A percentile compares a stretch with the other conserved stretches of the same genome.
Conservation (phyloP, 2,113 vertebrate species). For the Nothocercus nigrocapillus region DNA sequence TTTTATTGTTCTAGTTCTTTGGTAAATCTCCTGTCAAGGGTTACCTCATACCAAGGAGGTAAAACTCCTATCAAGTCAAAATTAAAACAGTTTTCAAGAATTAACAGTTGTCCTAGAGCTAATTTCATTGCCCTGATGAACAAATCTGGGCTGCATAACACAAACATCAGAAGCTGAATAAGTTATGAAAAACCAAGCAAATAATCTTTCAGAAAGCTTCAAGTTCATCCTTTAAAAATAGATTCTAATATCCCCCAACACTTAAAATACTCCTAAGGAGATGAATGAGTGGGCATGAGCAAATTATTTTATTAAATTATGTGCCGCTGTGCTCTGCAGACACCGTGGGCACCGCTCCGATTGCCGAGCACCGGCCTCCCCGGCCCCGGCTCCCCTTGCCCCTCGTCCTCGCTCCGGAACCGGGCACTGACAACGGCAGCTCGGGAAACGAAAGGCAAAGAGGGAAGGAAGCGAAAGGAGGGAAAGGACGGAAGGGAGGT, state of each 20-base stretch:
- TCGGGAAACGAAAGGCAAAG: conserved; percentile 36
- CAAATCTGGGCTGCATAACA: neutral
- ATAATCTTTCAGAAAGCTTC: fast-evolving
- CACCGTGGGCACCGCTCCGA: no score
- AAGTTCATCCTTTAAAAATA: neutral
- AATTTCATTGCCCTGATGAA: neutral
- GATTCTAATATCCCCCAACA: neutral
- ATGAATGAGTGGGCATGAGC: neutral
- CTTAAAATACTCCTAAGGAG: neutral
- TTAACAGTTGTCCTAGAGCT: neutral
- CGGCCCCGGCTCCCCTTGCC: neutral
- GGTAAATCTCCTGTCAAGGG: neutral
- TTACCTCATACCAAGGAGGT: neutral
- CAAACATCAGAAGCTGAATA: neutral
- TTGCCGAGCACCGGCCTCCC: no score
- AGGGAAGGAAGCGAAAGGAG: no score
- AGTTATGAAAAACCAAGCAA: neutral
- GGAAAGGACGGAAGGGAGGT: neutral
- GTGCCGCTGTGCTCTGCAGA: neutral
- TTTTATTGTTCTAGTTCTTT: neutral
- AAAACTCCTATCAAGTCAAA: neutral
- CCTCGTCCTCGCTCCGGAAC: no score
- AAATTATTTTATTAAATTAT: neutral
- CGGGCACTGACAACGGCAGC: conserved; percentile 56
- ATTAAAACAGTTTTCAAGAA: neutral